These are phyloP conservation scores for Pyrochroa serraticornis DNA, from an alignment of 2,888 invertebrate species.

Conservation along the genomic window DNA sequence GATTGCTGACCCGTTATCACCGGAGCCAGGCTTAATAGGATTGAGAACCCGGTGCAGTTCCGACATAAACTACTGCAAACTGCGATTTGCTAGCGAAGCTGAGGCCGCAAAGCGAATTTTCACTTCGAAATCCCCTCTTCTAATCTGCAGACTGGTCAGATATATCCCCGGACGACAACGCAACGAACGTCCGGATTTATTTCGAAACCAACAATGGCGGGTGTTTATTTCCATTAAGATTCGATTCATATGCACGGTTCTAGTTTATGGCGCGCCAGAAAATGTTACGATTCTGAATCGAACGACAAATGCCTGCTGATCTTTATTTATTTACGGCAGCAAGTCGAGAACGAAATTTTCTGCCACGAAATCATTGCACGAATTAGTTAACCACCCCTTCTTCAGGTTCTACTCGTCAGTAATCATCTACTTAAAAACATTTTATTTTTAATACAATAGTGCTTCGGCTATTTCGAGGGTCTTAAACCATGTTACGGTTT, in stretches of 20 bases:
- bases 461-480: too few species aligned
- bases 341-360: conserved; percentile 18
- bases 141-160: conserved; percentile 38
- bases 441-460: too few species aligned
- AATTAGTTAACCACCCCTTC: too few species aligned
- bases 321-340: conserved; percentile 25
- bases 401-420: too few species aligned
- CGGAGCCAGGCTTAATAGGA: conserved; percentile 50
- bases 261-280: conserved; percentile 11
- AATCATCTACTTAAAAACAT: too few species aligned
- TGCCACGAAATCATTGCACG: too few species aligned
- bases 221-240: conserved; percentile 41
- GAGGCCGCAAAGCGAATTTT: conserved; percentile 50
- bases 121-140: conserved; percentile 46
- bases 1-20: conserved; percentile 55
- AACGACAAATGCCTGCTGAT: conserved; percentile 25
- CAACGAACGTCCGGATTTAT: not conserved
- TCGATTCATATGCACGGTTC: conserved; percentile 35
- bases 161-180: conserved; percentile 1
- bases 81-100: conserved; percentile 46
- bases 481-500: too few species aligned
- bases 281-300: conserved; percentile 9
- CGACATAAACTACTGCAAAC: conserved; percentile 50
- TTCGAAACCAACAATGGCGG: not conserved
- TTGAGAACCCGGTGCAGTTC: conserved; percentile 45